Base-by-base conservation (phyloP, 2,888 invertebrate genomes). In the Xanthia icteritia region DNA sequence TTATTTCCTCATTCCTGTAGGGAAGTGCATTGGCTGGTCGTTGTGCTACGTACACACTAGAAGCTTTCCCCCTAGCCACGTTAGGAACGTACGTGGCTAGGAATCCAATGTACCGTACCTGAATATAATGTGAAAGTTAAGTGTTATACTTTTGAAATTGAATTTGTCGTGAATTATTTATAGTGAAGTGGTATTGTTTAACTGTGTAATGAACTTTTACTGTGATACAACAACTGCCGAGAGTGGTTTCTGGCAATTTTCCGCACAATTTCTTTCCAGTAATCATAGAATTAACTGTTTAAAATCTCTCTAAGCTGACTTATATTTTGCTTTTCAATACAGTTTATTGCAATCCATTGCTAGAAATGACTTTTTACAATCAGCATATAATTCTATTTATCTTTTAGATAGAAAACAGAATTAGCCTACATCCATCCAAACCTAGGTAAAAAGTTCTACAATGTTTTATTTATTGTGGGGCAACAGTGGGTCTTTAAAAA, bases 1-100 rank as follows among this genome's bases (percentile, higher is more conserved):
- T 64, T 63, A 82, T 88, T 90, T 86, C 85, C 88, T 86, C 85
- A 86, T 90, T 86, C 86, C 79, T 76, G 67, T 73, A 78, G 76
- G 80, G 60, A 65, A 81, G 73, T 84, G 82, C 84, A 81, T 87
- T 84, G 71, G 39, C 20, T 76, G 51, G 58, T 67, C 63, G 72
- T 82, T 80, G 78, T 17, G 70, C 60, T 42, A 15, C 20, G 71
- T 51, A 74, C 74, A 86, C 83, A 83, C 76, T 70, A 70, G 74
- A 64, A 73, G 58, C 48, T 80, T 76, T 77, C 27, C 51, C 31
- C 63, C 73, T 58, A 65, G 31, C 27, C 73, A 79, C 67, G 75
- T 72, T 31, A 31, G 31, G 31, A 31, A 63, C 65, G 17, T 58
- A 87, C 87, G 87, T 87, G 87, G 76, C 51, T 39, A 31, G 85